These are phyloP conservation scores for Eledona agricola DNA, from an alignment of 2,888 invertebrate genomes.

Conservation along the genomic window DNA sequence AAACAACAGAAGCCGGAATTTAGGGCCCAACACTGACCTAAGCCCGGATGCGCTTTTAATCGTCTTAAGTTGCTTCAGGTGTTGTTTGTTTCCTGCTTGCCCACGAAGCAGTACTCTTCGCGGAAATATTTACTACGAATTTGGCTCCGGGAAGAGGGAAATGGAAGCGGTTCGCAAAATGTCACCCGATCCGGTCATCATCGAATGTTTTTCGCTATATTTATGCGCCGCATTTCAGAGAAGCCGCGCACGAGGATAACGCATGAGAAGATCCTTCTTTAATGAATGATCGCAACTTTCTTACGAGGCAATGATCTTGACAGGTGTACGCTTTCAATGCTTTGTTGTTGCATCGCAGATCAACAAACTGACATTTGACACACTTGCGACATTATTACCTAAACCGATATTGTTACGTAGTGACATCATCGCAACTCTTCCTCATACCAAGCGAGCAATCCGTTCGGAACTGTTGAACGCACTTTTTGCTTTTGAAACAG, in stretches of 20 bases:
- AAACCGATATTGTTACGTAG: constrained; percentile 15
- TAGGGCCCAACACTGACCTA: no score
- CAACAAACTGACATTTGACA: constrained; percentile 39
- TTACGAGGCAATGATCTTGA: constrained; percentile 37
- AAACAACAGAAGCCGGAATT: no score
- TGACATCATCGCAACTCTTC: no score
- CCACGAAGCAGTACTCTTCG: constrained; percentile 17
- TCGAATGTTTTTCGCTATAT: no score
- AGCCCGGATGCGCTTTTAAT: constrained; percentile 13
- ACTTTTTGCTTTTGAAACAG: no score
- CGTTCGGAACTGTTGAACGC: no score
- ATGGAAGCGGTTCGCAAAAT: constrained; percentile 17
- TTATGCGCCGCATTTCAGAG: constrained; percentile 23
- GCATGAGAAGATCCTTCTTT: constrained; percentile 7
- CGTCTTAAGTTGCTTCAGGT: constrained; percentile 26
- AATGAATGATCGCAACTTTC: not conserved
- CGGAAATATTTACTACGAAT: constrained; percentile 34
- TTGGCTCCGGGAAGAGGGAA: constrained; percentile 29
- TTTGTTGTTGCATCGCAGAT: constrained; percentile 39
- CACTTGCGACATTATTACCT: constrained; percentile 30
- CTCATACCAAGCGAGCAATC: no score
- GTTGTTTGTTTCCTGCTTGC: constrained; percentile 33
- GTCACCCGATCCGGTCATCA: not conserved
- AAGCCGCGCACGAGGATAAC: constrained; percentile 1
- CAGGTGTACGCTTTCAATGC: constrained; percentile 42